phyloP scores from a whole-genome alignment of 2,113 vertebrate species.

The Myocastor coypus region DNA sequence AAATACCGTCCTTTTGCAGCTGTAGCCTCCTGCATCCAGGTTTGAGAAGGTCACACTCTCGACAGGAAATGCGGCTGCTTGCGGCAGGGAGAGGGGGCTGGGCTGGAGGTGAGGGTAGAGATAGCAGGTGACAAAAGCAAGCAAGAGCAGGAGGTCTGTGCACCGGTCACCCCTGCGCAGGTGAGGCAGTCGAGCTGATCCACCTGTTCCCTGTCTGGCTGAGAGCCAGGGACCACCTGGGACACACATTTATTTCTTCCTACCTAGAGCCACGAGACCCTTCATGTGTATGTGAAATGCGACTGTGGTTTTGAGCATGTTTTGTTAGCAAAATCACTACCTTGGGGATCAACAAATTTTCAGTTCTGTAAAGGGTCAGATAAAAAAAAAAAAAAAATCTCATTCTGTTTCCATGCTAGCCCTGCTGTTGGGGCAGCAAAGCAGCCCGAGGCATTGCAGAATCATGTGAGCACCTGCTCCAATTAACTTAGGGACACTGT shows the following conservation, averaged over 20 bases:
- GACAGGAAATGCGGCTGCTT: slow-evolving; percentile 50
- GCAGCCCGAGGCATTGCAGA: background rate
- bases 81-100: background rate
- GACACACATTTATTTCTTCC: background rate
- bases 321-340: background rate
- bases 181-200: background rate
- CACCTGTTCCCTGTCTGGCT: background rate
- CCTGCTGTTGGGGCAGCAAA: background rate
- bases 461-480: background rate
- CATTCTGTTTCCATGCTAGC: background rate
- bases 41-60: slow-evolving; percentile 58
- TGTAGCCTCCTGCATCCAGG: slow-evolving; percentile 31
- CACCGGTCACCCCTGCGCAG: background rate
- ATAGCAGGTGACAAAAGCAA: background rate
- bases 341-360: background rate
- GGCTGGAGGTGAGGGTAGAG: background rate
- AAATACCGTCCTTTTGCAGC: slow-evolving; percentile 70
- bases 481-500: background rate
- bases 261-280: background rate
- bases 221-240: background rate
- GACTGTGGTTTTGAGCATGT: slow-evolving; percentile 9
- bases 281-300: background rate
- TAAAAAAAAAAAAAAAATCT: background rate
- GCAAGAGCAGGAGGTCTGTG: background rate
- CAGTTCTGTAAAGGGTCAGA: background rate